These are phyloP conservation scores for Periphyllus acericola DNA, from an alignment of 2,888 invertebrate species.

Conservation along the genomic window DNA sequence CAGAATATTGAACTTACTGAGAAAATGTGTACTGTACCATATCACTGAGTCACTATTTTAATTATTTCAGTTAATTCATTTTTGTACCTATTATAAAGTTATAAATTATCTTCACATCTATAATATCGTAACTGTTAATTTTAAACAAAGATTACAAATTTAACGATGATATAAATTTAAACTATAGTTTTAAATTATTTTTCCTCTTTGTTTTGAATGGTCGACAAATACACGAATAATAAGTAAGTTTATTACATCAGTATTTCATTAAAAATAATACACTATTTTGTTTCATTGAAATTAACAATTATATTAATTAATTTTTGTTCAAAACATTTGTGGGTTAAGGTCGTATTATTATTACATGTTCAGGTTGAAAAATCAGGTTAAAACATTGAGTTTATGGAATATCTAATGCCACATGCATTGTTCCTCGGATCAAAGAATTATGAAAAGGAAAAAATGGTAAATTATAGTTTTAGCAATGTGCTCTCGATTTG, in stretches of 20 bases:
- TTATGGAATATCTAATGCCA: conserved; percentile 5
- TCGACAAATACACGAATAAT: not conserved
- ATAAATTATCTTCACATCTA: too few species aligned
- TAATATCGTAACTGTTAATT: not conserved
- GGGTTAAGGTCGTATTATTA: conserved; percentile 30
- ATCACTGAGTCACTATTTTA: too few species aligned
- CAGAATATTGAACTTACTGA: too few species aligned
- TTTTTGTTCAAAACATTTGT: conserved; percentile 4
- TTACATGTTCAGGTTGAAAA: conserved; percentile 44
- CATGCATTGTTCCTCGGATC: not conserved
- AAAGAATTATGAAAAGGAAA: conserved; percentile 9
- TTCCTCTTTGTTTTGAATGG: not conserved
- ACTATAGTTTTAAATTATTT: not conserved
- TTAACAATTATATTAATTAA: conserved; percentile 3
- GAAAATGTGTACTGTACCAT: too few species aligned
- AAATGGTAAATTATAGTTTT: conserved; percentile 19
- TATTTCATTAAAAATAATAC: not conserved
- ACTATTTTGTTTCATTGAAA: not conserved
- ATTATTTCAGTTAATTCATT: too few species aligned
- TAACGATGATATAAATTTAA: not conserved
- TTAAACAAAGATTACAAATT: not conserved
- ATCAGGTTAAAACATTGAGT: conserved; percentile 25
- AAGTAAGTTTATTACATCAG: not conserved
- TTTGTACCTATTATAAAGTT: too few species aligned
- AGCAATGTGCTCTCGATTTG: not conserved